Conservation (phyloP, 2,888 invertebrate genomes). For the Choreutis nemorana region DNA sequence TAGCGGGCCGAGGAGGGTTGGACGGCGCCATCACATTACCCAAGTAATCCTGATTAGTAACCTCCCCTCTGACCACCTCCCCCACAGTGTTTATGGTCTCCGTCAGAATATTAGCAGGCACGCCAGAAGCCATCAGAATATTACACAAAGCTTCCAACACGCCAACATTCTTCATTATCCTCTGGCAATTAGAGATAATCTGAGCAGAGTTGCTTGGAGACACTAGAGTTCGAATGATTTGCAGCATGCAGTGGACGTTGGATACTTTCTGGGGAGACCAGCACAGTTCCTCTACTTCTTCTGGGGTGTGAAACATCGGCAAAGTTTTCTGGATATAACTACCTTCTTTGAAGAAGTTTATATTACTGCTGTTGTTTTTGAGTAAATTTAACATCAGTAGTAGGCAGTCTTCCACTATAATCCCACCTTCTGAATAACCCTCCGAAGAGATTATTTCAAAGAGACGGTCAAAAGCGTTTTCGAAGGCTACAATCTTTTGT, state of each 20-base stretch:
- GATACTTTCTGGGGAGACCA: conserved; percentile 96
- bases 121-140: conserved; percentile 94
- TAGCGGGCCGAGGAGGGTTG: conserved; percentile 91
- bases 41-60: conserved; percentile 90
- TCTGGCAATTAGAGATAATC: conserved; percentile 83
- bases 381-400: conserved; percentile 91
- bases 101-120: conserved; percentile 94
- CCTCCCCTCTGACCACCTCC: conserved; percentile 91
- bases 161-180: conserved; percentile 85
- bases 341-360: conserved; percentile 98
- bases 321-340: conserved; percentile 91
- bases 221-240: conserved; percentile 89
- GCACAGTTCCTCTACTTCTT: conserved; percentile 74
- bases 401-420: conserved; percentile 98
- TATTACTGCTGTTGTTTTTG: conserved; percentile 96
- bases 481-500: conserved; percentile 99
- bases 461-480: conserved; percentile 96
- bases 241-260: conserved; percentile 91
- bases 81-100: conserved; percentile 96
- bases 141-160: conserved; percentile 72
- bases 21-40: conserved; percentile 91
- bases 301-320: conserved; percentile 85
- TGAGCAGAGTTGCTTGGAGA: conserved; percentile 93
- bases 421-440: conserved; percentile 93
- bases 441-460: conserved; percentile 93